phyloP scores from a whole-genome alignment of 2,888 invertebrate genomes.

The Agrilus cyanescens region DNA sequence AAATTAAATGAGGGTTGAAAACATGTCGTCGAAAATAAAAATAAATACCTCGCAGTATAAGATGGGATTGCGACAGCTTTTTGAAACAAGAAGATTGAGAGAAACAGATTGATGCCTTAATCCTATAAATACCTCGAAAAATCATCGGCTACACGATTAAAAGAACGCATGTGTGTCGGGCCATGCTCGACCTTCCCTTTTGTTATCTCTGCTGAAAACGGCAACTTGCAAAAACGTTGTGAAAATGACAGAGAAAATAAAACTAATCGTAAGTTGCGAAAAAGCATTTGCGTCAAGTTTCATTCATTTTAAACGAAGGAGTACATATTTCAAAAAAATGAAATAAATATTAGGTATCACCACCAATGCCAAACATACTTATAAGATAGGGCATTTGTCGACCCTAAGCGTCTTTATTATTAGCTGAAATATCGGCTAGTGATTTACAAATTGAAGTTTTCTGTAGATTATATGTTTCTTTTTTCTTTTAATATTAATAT shows the following conservation, averaged over 20 bases:
- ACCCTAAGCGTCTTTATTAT: too few species aligned
- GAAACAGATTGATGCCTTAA: conserved; percentile 16
- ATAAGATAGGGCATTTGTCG: too few species aligned
- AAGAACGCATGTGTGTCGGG: conserved; percentile 20
- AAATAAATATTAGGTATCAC: too few species aligned
- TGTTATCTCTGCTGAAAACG: conserved; percentile 18
- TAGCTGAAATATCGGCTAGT: too few species aligned
- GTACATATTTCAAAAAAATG: too few species aligned
- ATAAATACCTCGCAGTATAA: conserved; percentile 17
- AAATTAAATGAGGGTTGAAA: conserved; percentile 7
- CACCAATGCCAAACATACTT: too few species aligned
- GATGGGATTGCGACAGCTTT: conserved; percentile 13
- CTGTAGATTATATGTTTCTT: too few species aligned
- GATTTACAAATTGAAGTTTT: too few species aligned
- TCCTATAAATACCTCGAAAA: conserved; percentile 23
- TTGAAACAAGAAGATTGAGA: conserved; percentile 12
- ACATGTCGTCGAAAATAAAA: conserved; percentile 7
- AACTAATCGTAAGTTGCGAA: conserved; percentile 1
- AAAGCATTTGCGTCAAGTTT: too few species aligned
- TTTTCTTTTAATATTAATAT: too few species aligned
- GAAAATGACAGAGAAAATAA: conserved; percentile 9
- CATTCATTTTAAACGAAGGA: too few species aligned
- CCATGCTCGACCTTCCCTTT: conserved; percentile 19
- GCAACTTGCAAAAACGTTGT: conserved; percentile 17
- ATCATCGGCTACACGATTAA: conserved; percentile 21